Evolutionary conservation across 2,888 invertebrate species (phyloP).

Genomic region (Electrophaes corylata): DNA sequence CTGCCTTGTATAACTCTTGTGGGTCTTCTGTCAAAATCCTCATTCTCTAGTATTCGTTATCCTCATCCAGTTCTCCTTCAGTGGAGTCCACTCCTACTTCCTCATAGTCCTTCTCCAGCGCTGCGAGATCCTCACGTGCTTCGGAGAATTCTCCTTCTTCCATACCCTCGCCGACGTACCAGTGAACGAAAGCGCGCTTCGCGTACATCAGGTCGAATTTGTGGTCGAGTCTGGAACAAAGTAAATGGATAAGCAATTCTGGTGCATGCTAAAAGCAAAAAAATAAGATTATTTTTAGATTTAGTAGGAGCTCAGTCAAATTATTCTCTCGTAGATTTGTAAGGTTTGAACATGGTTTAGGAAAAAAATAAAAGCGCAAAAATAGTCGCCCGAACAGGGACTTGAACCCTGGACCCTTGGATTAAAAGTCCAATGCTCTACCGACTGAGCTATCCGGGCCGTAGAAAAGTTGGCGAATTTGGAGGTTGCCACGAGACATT

Average conservation of each 20-base stretch:
- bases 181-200: slow-evolving; percentile 97
- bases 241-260: too few relatives aligned
- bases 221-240: slow-evolving; percentile 89
- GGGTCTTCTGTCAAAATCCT: slow-evolving; percentile 2
- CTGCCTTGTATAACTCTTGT: not conserved
- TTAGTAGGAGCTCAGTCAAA: not conserved
- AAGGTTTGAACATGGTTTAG: not conserved
- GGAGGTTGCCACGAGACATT: not conserved
- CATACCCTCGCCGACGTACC: slow-evolving; percentile 96
- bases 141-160: slow-evolving; percentile 95
- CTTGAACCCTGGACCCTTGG: slow-evolving; percentile 92
- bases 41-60: slow-evolving; percentile 85
- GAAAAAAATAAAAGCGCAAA: slow-evolving; percentile 13
- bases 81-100: slow-evolving; percentile 91
- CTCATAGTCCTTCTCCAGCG: slow-evolving; percentile 91
- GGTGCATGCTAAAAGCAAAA: too few relatives aligned
- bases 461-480: slow-evolving; percentile 1
- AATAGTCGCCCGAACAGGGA: slow-evolving; percentile 87
- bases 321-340: not conserved
- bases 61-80: slow-evolving; percentile 88
- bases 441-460: slow-evolving; percentile 90
- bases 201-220: slow-evolving; percentile 99
- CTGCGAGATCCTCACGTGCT: slow-evolving; percentile 93
- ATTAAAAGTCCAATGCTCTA: slow-evolving; percentile 91
- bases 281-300: too few relatives aligned